Evolutionary conservation across 2,888 invertebrate genomes (phyloP).

Genomic region (Hydrotaea diabolus): DNA sequence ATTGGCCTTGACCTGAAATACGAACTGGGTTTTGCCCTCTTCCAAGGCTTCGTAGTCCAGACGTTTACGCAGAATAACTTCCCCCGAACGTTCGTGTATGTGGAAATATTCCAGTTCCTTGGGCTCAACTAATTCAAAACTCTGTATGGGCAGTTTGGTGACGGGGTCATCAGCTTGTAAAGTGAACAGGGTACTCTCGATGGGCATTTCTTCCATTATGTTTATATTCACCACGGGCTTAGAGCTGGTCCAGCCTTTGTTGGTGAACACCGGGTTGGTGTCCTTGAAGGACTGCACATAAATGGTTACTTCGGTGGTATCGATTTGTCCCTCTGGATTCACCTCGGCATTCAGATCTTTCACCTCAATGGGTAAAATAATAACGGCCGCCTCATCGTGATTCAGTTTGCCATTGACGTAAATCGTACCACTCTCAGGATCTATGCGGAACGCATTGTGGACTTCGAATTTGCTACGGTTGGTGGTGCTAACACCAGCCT

Average conservation of each 20-base stretch:
- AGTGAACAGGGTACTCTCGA: slow-evolving; percentile 87
- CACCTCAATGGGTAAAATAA: slow-evolving; percentile 87
- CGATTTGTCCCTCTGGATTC: slow-evolving; percentile 85
- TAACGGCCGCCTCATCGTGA: slow-evolving; percentile 88
- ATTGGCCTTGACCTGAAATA: slow-evolving; percentile 83
- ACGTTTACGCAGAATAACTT: slow-evolving; percentile 87
- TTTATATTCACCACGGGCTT: slow-evolving; percentile 86
- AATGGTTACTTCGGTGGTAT: slow-evolving; percentile 86
- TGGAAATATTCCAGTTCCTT: slow-evolving; percentile 82
- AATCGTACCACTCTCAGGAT: slow-evolving; percentile 86
- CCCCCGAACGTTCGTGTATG: slow-evolving; percentile 86
- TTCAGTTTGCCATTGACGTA: slow-evolving; percentile 85
- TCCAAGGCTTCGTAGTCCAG: slow-evolving; percentile 89
- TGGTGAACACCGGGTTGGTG: slow-evolving; percentile 88
- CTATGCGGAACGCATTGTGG: slow-evolving; percentile 86
- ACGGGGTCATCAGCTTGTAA: slow-evolving; percentile 87
- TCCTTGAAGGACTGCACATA: slow-evolving; percentile 90
- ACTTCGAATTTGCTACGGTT: slow-evolving; percentile 84
- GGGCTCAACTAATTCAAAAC: slow-evolving; percentile 83
- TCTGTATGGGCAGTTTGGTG: slow-evolving; percentile 84
- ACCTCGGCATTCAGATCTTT: slow-evolving; percentile 87
- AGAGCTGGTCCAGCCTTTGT: slow-evolving; percentile 87
- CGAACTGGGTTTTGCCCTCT: slow-evolving; percentile 75
- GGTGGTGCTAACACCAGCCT: slow-evolving; percentile 87
- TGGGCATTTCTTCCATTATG: slow-evolving; percentile 89